Evolutionary conservation across 2,888 invertebrate species (phyloP), one percentile per base, ranked within the genome.

Genomic region (Chrysotoxum bicinctum): DNA sequence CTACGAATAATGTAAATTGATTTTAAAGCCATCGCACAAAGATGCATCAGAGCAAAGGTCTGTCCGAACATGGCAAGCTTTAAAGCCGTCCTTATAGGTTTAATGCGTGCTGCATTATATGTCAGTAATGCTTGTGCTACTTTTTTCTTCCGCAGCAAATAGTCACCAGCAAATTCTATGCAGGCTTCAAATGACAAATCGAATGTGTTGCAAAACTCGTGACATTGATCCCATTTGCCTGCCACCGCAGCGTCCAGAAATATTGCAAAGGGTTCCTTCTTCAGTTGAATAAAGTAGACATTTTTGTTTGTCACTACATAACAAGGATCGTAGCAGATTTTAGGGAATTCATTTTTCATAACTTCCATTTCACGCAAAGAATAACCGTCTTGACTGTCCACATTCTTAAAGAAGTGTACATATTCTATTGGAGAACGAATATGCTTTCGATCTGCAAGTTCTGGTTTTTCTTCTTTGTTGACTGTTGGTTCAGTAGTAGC

Each of bases 81-180:
- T 0, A 92, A 88, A 1, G 92, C 92, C 14, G 92, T 92, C 10
- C 92, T 90, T 43, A 92, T 91, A 16, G 92, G 92, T 73, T 92
- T 92, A 3, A 92, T 91, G 92, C 95, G 95, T 0, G 96, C 95
- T 74, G 97, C 93, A 89, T 96, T 96, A 91, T 96, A 98, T 21
- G 97, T 94, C 83, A 96, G 94, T 87, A 96, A 93, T 0, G 98
- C 97, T 80, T 96, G 95, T 64, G 95, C 94, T 82, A 96, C 94
- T 88, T 95, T 94, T 14, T 95, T 95, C 82, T 95, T 94, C 4
- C 95, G 93, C 89, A 98, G 93, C 89, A 97, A 93, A 91, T 96
- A 93, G 91, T 98, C 97, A 0, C 97, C 97, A 35, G 97, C 96
- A 88, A 95, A 94, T 90, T 97, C 96, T 87, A 98, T 93, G 81